Evolutionary conservation across 1,140 invertebrate genomes (phyloP), one percentile per base, ranked within the genome.

Genomic region (Hycleus cichorii): DNA sequence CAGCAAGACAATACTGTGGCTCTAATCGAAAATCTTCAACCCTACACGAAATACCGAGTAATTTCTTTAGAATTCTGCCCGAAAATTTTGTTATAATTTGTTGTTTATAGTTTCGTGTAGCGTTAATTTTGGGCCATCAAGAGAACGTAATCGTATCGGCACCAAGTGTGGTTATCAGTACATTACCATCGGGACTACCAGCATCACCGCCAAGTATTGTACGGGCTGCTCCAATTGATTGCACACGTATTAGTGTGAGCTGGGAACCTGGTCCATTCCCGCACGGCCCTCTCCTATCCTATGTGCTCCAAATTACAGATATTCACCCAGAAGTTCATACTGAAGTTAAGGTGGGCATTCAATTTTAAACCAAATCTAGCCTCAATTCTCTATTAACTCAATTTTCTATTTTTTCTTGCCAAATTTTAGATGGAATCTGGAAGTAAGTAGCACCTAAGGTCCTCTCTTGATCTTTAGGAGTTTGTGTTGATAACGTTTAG

Each of bases 41-140:
- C 93, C 0, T 95, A 91, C 69, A 91, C 91, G 0, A 92, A 90
- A 69, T 95, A 95, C 69, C 81, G 85, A 77, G 91, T 94, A 76
- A 77, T 70, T 39, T 25, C 18, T 12, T 18, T 32, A 27, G 4
- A 47, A 38, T 24, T 7, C 45, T 46, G 3, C 6, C 6, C n/a
- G 25, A 26, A 18, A 48, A 32, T 1, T 25, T 38, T 11, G 25
- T 32, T 3, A 25, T 32, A 32, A n/a, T 32, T 11, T 42, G 47
- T 12, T 51, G 18, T 54, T 50, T 84, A 65, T 75, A 94, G 91
- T 92, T 97, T 79, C 85, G 92, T 57, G 82, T 91, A 58, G 83
- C 85, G 45, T 77, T 88, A 69, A 78, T 87, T 62, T 74, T 89
- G 43, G 84, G 84, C 11, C 80, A 76, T 27, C 73, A 76, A 11